Percentiles rank a stretch among this genome's conserved stretches.
Evolutionary conservation across 2,113 vertebrate genomes (phyloP).

Genomic region (Equus przewalskii): DNA sequence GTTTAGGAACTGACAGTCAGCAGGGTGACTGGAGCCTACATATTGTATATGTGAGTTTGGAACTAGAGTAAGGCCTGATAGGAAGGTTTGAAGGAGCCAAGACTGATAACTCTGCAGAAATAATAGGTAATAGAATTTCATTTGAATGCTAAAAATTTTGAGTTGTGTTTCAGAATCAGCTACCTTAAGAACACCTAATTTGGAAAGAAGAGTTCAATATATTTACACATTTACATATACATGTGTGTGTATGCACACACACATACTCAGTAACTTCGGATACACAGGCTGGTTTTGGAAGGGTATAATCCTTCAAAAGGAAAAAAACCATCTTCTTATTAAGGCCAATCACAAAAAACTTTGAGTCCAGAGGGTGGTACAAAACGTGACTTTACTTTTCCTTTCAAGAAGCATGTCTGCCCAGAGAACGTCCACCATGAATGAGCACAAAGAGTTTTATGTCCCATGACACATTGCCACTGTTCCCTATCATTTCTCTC

Average conservation of each 20-base stretch:
- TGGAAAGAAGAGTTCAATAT: neutral
- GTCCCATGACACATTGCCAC: rapidly evolving
- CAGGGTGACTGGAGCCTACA: neutral
- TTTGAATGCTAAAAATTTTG: neutral
- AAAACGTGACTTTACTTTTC: neutral
- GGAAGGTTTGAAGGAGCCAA: neutral
- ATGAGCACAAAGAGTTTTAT: rapidly evolving
- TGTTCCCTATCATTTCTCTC: neutral
- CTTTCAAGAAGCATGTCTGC: neutral
- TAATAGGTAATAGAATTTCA: neutral
- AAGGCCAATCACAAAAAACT: neutral
- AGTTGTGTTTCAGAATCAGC: neutral
- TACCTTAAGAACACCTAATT: neutral
- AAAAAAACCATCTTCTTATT: neutral
- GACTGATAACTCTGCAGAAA: neutral
- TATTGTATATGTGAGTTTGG: neutral
- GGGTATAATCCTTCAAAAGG: neutral
- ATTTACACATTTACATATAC: neutral
- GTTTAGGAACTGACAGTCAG: neutral
- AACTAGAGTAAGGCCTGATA: neutral
- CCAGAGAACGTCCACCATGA: neutral
- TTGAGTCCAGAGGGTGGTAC: neutral
- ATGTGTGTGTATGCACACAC: too few relatives aligned
- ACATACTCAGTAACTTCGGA: neutral
- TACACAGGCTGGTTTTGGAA: neutral